Evolutionary conservation across 2,888 invertebrate genomes (phyloP), one percentile per base, ranked within the genome.

Genomic region (Drosophila phalerata): DNA sequence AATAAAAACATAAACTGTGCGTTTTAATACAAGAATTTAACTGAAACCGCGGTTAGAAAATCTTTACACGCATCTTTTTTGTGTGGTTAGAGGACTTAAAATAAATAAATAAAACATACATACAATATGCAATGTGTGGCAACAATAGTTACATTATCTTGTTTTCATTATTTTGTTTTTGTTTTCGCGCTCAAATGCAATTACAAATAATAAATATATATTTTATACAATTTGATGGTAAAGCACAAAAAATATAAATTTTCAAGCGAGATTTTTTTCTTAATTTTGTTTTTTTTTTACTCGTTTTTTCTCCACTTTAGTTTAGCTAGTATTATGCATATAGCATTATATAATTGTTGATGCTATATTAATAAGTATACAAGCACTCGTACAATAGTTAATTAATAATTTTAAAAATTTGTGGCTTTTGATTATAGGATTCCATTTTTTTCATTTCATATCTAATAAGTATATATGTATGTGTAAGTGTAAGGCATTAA

Each of bases 41-140:
- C 67, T 77, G 69, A 76, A 79, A 77, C 68, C 52, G 71, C 77
- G 69, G 79, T 76, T 87, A 87, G 81, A 60, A 73, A 81, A 83
- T 65, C 74, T 60, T 68, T 71, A 57, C 67, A 63, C 62, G 53
- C 62, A 57, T 62, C 37, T 43, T 48, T 47, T 63, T 32, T 76
- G 52, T 69, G 52, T 67, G 52, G 86, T 83, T 79, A 75, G 73
- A 85, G 65, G 83, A 81, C 88, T 85, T 88, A 86, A 73, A 76
- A 83, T 88, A 76, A 81, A 80, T 81, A 85, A 84, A 88, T 88
- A 86, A 86, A 88, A 85, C 85, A 85, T 88, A 73, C 73, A 88
- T 73, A 75, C 56, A 73, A 42, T 81, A 79, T 81, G 76, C 61
- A 83, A 78, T 78, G 56, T 55, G 84, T 79, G 84, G 81, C 79